Base-by-base conservation (phyloP, 1,140 invertebrate species). In the Heliconius nattereri region DNA sequence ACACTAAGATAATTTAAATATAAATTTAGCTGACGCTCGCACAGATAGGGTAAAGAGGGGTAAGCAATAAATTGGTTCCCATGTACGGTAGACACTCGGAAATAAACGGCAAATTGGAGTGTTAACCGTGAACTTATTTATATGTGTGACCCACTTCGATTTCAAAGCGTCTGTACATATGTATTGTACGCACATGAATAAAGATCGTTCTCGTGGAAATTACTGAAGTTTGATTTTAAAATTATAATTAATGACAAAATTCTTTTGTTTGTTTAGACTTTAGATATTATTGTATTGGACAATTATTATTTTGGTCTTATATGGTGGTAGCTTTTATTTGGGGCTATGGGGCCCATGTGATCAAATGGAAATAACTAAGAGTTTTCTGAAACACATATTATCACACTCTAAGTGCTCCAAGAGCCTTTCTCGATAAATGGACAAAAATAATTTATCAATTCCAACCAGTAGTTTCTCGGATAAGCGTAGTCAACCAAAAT, bases 11-110 rank as follows among this genome's bases (percentile, higher is more conserved):
- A 66, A 66, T 26, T 66, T 66, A 75, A 60, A 66, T 66, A 71
- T 45, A 70, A 45, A 73, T 78, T 49, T 52, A 75, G 60, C 78
- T 79, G 73, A 71, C 78, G n/a, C 23, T 79, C 57, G 66, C 70
- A 60, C 74, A 45, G 70, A 79, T 79, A 79, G 73, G 73, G 73
- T 75, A 80, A 72, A 80, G 71, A 72, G 70, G 71, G 78, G 73
- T 79, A 75, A 72, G 72, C 76, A 74, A 83, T 80, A 83, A 83
- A 83, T 83, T 80, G 73, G 81, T 83, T 83, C 66, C 70, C 78
- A 80, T 78, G 79, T 80, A 78, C 54, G 76, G 78, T 29, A 80
- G 78, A 80, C 73, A 78, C 76, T 75, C 76, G 81, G 81, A 83
- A 80, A 83, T 83, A 71, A 74, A 60, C 81, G 75, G 81, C 78